Base-by-base conservation (phyloP, 35 echinoderm and acorn worm genomes). In the Chiridota heheva region DNA sequence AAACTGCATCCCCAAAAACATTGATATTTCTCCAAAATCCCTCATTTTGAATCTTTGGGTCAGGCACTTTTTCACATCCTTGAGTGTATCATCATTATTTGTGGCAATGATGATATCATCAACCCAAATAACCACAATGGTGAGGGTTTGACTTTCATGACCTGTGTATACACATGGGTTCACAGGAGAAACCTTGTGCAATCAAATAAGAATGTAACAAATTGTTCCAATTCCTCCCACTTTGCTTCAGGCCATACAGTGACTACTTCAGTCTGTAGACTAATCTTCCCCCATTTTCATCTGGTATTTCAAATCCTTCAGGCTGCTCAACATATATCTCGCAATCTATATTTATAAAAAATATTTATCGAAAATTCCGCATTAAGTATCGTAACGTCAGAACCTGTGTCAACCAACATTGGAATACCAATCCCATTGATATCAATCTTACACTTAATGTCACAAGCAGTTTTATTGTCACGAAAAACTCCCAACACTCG, bases 191-290 rank as follows among this genome's bases (percentile, higher is more conserved):
- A n/a, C 36, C 20, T 67, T 38, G 41, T 46, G 56, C 67, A 32
- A 4, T 26, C 39, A 86, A 43, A 32, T 70, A 60, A 20, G 18
- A 15, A 60, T 86, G 82, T 15, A 86, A 57, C 37, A 86, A 17
- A 38, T 72, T 86, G 36, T 86, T 74, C 82, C 68, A 86, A 58
- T 45, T 89, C 42, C 42, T 37, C 3, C 81, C 67, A 44, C 51
- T 62, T 15, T 84, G 81, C 58, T 84, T 84, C 37, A 84, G 63
- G 0, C 81, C 67, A 69, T 70, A 84, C 27, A 83, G 40, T 25
- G 67, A 71, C 63, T 84, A 71, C 16, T 84, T 84, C 47, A 84
- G 36, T 71, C 38, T 84, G 40, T 56, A 84, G 1, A 84, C 81
- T 5, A 70, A 48, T 56, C 72, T 84, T 28, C 63, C 57, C 1